A percentile compares a stretch with the other conserved stretches of the same genome.
phyloP scores from a whole-genome alignment of 23 tunicate genomes.

The Diplosoma virens region DNA sequence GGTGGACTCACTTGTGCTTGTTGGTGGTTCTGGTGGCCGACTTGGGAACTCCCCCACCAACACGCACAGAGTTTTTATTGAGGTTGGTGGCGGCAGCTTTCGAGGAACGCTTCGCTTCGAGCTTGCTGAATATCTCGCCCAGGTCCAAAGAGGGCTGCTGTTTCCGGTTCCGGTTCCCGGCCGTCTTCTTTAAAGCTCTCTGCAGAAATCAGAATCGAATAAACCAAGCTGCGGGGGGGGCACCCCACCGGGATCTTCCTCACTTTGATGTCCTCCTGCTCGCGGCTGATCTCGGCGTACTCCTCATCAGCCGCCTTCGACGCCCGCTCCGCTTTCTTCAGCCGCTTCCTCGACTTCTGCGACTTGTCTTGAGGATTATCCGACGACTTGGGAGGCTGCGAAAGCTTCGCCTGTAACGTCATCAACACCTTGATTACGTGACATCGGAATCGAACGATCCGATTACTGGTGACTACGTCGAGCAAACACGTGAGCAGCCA shows the following conservation, averaged over 20 bases:
- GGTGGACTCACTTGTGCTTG: too few species aligned
- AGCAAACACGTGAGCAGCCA: too few species aligned
- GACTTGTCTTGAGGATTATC: constrained; percentile 20
- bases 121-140: constrained; percentile 45
- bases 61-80: background rate
- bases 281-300: constrained; percentile 91
- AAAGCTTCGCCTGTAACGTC: background rate
- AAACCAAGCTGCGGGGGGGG: background rate
- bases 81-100: background rate
- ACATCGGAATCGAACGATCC: too few species aligned
- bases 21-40: constrained; percentile 2
- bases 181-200: constrained; percentile 63
- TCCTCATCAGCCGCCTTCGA: constrained; percentile 91
- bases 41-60: constrained; percentile 14
- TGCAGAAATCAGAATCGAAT: background rate
- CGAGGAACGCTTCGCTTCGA: constrained; percentile 10
- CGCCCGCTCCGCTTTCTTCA: constrained; percentile 91
- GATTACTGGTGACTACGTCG: too few species aligned
- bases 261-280: constrained; percentile 90
- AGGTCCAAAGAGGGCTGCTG: constrained; percentile 27
- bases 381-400: background rate
- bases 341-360: constrained; percentile 51
- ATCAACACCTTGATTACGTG: too few species aligned
- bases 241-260: background rate
- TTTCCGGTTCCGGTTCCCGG: constrained; percentile 32